phyloP scores from a whole-genome alignment of 1,140 invertebrate species.

The Conus betulinus region DNA sequence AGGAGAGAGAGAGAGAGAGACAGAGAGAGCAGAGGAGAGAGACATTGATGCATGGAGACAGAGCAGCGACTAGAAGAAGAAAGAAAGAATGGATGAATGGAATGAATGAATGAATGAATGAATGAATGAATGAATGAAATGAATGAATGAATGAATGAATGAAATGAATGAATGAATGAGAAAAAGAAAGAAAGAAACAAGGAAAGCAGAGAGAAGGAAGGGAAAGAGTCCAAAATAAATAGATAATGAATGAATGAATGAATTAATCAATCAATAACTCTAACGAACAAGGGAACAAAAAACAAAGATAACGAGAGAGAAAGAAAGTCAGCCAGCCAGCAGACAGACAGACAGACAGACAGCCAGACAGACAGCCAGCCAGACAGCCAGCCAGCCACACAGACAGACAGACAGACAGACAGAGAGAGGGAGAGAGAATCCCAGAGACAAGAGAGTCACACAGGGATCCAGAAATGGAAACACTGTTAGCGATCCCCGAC shows the following conservation, averaged over 20 bases:
- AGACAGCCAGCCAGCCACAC: too few species aligned
- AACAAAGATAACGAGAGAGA: neutral
- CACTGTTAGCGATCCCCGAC: too few species aligned
- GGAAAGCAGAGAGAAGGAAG: neutral
- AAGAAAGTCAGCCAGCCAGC: neutral
- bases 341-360: neutral
- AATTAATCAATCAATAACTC: neutral
- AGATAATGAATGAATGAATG: neutral
- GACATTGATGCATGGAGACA: too few species aligned
- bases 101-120: too few species aligned
- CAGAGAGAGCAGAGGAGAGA: neutral
- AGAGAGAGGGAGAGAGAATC: neutral
- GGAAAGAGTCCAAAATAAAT: neutral
- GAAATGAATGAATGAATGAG: neutral
- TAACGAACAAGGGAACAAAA: neutral
- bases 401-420: neutral
- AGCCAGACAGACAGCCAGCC: neutral
- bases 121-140: neutral
- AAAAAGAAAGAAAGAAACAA: neutral
- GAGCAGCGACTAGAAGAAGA: neutral
- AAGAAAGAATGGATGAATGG: neutral
- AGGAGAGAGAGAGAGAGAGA: constrained; percentile 15
- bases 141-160: neutral
- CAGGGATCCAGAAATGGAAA: too few species aligned
- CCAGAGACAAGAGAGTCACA: neutral